Evolutionary conservation across 2,797 vertebrate genomes (phyloP), one percentile per base, ranked within the genome.

Genomic region (Tympanoctomys barrerae): DNA sequence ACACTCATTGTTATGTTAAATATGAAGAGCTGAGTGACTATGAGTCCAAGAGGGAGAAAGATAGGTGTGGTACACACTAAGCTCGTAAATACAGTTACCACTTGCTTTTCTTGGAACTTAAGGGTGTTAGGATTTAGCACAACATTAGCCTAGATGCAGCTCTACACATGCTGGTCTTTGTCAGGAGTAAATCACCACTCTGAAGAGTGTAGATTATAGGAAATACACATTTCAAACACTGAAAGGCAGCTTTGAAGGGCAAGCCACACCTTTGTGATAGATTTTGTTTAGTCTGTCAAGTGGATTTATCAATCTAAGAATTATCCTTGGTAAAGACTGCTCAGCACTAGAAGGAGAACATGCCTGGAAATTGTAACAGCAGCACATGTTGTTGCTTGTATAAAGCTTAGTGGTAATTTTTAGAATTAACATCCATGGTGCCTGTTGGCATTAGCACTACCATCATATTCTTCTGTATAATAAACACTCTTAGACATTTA

Each of bases 351-450:
- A 97, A 98, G 98, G 98, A 97, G 83, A 98, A 97, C 97, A 86
- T 98, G 95, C 98, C 98, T 97, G 21, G 24, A 96, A 98, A 98
- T 98, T 98, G 97, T 97, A 98, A 98, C 96, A 99, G 98, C 99
- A 99, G 98, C 98, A 98, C 98, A 98, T 98, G 94, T 98, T 96
- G 99, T 98, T 99, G 99, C 99, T 99, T 99, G 98, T 99, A 99
- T 98, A 99, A 99, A 99, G 98, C 98, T 98, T 99, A 98, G 98
- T 99, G 99, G 98, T 98, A 98, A 98, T 98, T 99, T 99, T 98
- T 98, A 98, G 98, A 99, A 98, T 99, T 99, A 99, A 99, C 98
- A 98, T 98, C 98, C 98, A 98, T 98, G 98, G 98, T 98, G 99
- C 98, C 98, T 95, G 46, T 98, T 98, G 98, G 98, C 98, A 98